These are phyloP conservation scores for Neodon shergylaensis DNA, from an alignment of 2,113 vertebrate species.

Conservation along the genomic window DNA sequence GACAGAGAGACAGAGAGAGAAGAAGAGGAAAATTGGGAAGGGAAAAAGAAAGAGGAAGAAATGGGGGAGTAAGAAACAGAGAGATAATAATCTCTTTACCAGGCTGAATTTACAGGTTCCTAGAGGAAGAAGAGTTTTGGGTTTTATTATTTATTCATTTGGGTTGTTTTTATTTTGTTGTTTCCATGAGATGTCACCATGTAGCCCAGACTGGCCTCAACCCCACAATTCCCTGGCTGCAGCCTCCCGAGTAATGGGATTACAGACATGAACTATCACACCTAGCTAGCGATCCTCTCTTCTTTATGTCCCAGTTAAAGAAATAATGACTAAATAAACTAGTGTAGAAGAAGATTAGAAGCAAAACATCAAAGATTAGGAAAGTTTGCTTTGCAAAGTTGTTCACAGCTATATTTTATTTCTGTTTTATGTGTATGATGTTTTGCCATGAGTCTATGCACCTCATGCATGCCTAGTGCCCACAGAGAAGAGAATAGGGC, in stretches of 20 bases:
- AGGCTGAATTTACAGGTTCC: not conserved
- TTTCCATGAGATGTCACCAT: not conserved
- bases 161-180: not conserved
- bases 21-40: not conserved
- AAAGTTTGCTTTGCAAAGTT: not conserved
- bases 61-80: not conserved
- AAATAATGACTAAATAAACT: not conserved
- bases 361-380: not conserved
- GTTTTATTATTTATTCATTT: not conserved
- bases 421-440: not conserved
- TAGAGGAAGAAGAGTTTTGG: not conserved
- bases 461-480: not conserved
- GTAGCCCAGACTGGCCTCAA: not conserved
- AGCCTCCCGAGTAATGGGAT: not conserved
- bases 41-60: not conserved
- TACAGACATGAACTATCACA: not conserved
- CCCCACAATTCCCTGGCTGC: not conserved
- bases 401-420: not conserved
- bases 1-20: not conserved
- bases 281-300: not conserved
- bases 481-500: not conserved
- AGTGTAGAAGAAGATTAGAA: not conserved
- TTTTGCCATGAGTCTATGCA: not conserved
- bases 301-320: not conserved
- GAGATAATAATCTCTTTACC: not conserved